Evolutionary conservation across 2,888 invertebrate genomes (phyloP).

Genomic region (Polia nebulosa): DNA sequence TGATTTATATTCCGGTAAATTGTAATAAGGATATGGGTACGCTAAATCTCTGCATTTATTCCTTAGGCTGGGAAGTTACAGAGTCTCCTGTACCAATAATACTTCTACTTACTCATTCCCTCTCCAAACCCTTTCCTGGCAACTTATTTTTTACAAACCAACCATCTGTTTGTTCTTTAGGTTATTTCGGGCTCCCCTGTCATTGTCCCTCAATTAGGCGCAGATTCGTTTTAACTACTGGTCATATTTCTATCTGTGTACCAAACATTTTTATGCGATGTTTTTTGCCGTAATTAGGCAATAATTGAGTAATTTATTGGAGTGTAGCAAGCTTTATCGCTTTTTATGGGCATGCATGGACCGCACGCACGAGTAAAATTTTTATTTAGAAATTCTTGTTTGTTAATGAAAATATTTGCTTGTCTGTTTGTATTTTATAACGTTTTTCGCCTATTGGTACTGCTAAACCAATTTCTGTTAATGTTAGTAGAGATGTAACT

Average conservation of each 20-base stretch:
- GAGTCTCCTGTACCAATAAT: not conserved
- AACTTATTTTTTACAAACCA: constrained; percentile 77
- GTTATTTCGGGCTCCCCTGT: constrained; percentile 86
- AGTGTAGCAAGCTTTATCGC: constrained; percentile 72
- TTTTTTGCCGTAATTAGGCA: constrained; percentile 81
- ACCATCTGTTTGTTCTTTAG: constrained; percentile 87
- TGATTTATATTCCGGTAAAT: not conserved
- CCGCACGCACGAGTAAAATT: constrained; percentile 56
- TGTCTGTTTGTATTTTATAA: not conserved
- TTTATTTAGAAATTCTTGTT: constrained; percentile 46
- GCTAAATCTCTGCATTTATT: not conserved
- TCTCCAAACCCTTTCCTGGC: constrained; percentile 59
- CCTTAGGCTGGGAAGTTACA: not conserved
- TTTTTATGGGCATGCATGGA: constrained; percentile 62
- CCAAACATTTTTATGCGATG: constrained; percentile 61
- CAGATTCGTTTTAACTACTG: constrained; percentile 82
- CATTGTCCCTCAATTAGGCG: constrained; percentile 86
- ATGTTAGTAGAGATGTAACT: not conserved
- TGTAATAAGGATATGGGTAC: not conserved
- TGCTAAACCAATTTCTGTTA: not conserved
- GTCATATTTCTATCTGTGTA: constrained; percentile 81
- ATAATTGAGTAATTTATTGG: constrained; percentile 85
- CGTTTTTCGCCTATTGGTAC: not conserved
- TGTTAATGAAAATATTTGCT: not conserved
- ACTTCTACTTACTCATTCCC: constrained; percentile 8